A percentile compares a stretch with the other conserved stretches of the same genome.
phyloP scores from a whole-genome alignment of 2,113 vertebrate genomes.

The Entelurus aequoreus region DNA sequence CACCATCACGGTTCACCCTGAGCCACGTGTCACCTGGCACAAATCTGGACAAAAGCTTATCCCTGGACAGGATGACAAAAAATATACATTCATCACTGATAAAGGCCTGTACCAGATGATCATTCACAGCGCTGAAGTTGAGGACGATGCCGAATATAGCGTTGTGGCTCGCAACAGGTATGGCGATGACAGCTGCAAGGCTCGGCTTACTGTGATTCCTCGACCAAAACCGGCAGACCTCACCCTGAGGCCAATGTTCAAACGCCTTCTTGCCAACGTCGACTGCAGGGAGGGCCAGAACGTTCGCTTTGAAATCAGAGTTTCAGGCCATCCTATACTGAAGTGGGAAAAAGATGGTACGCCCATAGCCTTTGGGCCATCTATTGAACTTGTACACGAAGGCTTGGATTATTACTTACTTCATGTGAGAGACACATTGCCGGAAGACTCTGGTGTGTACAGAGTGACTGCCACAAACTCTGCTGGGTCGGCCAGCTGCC shows the following conservation, averaged over 20 bases:
- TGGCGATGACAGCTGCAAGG: conserved; percentile 95
- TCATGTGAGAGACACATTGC: conserved; percentile 87
- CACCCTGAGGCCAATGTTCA: conserved; percentile 96
- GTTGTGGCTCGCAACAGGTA: conserved; percentile 89
- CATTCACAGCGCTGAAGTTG: conserved; percentile 79
- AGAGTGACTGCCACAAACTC: conserved; percentile 94
- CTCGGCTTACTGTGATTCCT: conserved; percentile 83
- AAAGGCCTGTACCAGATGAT: conserved; percentile 93
- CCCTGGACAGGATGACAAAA: conserved; percentile 86
- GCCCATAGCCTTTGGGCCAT: conserved; percentile 84
- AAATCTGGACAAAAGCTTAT: conserved; percentile 95
- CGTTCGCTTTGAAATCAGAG: conserved; percentile 91
- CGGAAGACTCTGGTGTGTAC: conserved; percentile 92
- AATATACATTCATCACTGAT: conserved; percentile 90
- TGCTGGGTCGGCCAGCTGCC: conserved; percentile 94
- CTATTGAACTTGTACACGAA: conserved; percentile 92
- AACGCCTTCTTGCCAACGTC: conserved; percentile 91
- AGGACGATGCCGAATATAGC: conserved; percentile 91
- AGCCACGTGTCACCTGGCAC: conserved; percentile 92
- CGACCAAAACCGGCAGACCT: conserved; percentile 86
- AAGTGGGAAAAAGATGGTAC: conserved; percentile 97
- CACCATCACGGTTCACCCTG: conserved; percentile 96
- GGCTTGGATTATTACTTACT: conserved; percentile 95
- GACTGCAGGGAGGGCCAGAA: conserved; percentile 93
- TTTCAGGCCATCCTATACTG: conserved; percentile 84